Conservation (phyloP, 2,888 invertebrate genomes). For the Lasioglossum malachurum region DNA sequence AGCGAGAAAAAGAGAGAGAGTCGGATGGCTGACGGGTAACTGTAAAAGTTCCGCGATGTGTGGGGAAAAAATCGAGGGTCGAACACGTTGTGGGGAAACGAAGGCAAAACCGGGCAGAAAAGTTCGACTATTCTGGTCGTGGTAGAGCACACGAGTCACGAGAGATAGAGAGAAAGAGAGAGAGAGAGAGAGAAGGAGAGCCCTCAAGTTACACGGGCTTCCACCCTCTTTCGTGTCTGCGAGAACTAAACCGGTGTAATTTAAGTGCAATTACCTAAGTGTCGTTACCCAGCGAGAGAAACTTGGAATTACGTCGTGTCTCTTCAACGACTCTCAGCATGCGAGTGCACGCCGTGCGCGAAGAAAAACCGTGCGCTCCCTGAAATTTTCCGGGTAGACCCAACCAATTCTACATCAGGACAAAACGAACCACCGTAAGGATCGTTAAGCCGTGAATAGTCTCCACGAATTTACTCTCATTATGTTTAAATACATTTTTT, state of each 20-base stretch:
- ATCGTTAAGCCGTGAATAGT: not conserved
- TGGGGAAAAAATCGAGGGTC: conserved; percentile 40
- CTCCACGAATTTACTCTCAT: not conserved
- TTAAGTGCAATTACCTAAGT: conserved; percentile 66
- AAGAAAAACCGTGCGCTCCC: not conserved
- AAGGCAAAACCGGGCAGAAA: conserved; percentile 48
- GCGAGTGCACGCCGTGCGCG: not conserved
- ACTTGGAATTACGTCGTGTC: conserved; percentile 57
- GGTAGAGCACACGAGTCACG: conserved; percentile 23
- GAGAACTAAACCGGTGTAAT: conserved; percentile 63
- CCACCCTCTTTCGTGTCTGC: conserved; percentile 59
- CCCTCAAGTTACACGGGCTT: conserved; percentile 52
- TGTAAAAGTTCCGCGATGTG: conserved; percentile 44
- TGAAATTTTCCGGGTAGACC: conserved; percentile 1
- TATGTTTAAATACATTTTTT: not conserved
- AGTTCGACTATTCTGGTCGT: conserved; percentile 53
- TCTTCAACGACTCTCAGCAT: conserved; percentile 41
- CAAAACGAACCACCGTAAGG: not conserved
- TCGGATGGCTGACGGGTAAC: not conserved
- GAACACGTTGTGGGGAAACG: conserved; percentile 43
- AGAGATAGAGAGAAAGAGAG: not conserved
- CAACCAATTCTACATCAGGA: not conserved
- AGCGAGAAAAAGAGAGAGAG: not conserved
- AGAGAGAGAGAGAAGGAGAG: not conserved
- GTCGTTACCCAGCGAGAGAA: conserved; percentile 58